Evolutionary conservation across 1,140 invertebrate genomes (phyloP).

Genomic region (Drosophila parvula): DNA sequence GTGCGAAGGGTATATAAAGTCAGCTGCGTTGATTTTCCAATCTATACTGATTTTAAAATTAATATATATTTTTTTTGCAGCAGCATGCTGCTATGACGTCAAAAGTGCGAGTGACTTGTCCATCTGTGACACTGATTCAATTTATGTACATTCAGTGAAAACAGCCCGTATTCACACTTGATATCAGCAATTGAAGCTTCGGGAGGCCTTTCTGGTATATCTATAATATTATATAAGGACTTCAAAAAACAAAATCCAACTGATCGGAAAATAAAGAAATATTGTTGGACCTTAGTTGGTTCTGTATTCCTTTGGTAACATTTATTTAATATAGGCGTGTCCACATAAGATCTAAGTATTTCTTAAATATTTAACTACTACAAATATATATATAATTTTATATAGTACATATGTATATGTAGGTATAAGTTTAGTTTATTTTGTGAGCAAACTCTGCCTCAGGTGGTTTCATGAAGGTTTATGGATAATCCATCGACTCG

Average conservation of each 20-base stretch:
- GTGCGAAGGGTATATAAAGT: too few relatives aligned
- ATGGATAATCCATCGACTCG: conserved; percentile 30
- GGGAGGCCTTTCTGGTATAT: too few relatives aligned
- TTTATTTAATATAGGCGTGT: conserved; percentile 43
- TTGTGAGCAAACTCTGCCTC: conserved; percentile 48
- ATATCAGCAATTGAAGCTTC: too few relatives aligned
- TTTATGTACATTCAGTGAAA: too few relatives aligned
- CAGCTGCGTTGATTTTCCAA: neutral
- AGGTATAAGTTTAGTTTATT: conserved; percentile 27
- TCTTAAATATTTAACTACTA: conserved; percentile 55
- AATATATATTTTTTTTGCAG: too few relatives aligned
- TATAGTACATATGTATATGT: conserved; percentile 42
- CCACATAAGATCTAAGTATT: conserved; percentile 38
- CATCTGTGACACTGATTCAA: too few relatives aligned
- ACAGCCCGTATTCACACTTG: too few relatives aligned
- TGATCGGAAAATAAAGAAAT: neutral
- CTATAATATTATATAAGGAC: neutral
- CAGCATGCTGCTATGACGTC: too few relatives aligned
- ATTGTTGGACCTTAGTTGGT: neutral
- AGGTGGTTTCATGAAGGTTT: conserved; percentile 58
- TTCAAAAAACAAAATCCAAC: neutral
- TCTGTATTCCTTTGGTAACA: conserved; percentile 31
- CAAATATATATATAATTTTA: conserved; percentile 45
- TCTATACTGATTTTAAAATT: too few relatives aligned
- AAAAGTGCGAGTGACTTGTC: too few relatives aligned